Evolutionary conservation across 2,797 vertebrate species (phyloP).

Genomic region (Pteropus rufus): DNA sequence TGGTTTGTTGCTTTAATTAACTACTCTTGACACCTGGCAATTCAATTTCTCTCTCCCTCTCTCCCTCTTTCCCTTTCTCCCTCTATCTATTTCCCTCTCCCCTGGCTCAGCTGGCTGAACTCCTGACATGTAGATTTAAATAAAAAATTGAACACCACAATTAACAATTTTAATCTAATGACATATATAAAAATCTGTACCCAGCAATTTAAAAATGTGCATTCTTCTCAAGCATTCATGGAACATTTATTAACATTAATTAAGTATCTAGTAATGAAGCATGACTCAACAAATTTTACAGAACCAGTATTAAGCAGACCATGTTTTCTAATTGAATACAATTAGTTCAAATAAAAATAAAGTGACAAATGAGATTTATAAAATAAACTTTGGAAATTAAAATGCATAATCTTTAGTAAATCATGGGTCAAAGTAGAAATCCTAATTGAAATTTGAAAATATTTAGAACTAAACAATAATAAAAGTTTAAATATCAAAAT

Average conservation of each 20-base stretch:
- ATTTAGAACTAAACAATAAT: background rate
- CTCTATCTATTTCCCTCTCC: no score
- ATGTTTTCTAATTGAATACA: background rate
- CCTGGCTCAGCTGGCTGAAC: background rate
- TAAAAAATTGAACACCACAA: background rate
- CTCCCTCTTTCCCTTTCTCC: no score
- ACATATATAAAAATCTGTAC: background rate
- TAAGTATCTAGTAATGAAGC: background rate
- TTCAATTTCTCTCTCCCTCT: background rate
- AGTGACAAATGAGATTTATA: slow-evolving; percentile 7
- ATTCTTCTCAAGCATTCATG: background rate
- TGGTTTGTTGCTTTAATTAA: background rate
- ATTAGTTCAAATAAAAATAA: slow-evolving; percentile 11
- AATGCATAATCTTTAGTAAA: background rate
- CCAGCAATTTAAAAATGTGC: background rate
- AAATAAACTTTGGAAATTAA: slow-evolving; percentile 33
- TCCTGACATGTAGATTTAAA: background rate
- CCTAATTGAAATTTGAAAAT: background rate
- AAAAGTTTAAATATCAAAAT: slow-evolving; percentile 10
- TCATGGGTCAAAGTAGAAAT: background rate
- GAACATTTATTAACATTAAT: background rate
- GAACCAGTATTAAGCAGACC: background rate
- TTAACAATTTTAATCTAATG: background rate
- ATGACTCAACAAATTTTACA: background rate
- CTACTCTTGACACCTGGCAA: background rate